phyloP scores from a whole-genome alignment of 1,140 invertebrate genomes.

The Leptoteleia sp. region DNA sequence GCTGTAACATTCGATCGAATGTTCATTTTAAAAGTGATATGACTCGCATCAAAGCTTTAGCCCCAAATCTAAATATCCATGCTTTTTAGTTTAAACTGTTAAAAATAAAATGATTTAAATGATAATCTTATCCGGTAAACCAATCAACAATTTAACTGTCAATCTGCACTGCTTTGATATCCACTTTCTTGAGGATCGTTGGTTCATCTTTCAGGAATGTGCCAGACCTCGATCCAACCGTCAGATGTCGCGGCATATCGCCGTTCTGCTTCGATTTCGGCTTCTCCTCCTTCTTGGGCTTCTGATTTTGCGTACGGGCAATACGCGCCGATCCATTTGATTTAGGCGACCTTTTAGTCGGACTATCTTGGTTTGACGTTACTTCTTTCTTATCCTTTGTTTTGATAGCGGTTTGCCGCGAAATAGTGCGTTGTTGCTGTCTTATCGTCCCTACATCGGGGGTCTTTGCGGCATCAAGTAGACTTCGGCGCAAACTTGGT shows the following conservation, averaged over 20 bases:
- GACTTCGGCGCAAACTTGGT: constrained; percentile 75
- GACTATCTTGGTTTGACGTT: constrained; percentile 71
- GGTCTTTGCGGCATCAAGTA: constrained; percentile 78
- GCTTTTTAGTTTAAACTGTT: neutral
- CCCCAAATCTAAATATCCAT: constrained; percentile 6
- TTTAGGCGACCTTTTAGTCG: constrained; percentile 76
- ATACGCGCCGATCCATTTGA: constrained; percentile 67
- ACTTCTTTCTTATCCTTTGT: constrained; percentile 68
- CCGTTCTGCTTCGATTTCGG: constrained; percentile 73
- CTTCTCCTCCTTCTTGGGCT: constrained; percentile 70
- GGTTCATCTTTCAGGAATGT: constrained; percentile 88
- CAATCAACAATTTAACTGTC: constrained; percentile 66
- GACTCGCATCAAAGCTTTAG: constrained; percentile 38
- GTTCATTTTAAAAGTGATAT: constrained; percentile 31
- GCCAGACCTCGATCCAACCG: constrained; percentile 83
- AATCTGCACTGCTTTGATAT: constrained; percentile 78
- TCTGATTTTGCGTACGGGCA: constrained; percentile 36
- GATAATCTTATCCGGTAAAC: too few species aligned
- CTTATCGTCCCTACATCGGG: constrained; percentile 69
- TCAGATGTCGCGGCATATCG: constrained; percentile 73
- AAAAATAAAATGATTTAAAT: too few species aligned
- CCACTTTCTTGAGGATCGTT: constrained; percentile 81
- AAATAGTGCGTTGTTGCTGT: constrained; percentile 31
- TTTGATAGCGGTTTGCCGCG: constrained; percentile 42
- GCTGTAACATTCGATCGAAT: too few species aligned